phyloP scores from a whole-genome alignment of 2,113 vertebrate species.

The Myocastor coypus region DNA sequence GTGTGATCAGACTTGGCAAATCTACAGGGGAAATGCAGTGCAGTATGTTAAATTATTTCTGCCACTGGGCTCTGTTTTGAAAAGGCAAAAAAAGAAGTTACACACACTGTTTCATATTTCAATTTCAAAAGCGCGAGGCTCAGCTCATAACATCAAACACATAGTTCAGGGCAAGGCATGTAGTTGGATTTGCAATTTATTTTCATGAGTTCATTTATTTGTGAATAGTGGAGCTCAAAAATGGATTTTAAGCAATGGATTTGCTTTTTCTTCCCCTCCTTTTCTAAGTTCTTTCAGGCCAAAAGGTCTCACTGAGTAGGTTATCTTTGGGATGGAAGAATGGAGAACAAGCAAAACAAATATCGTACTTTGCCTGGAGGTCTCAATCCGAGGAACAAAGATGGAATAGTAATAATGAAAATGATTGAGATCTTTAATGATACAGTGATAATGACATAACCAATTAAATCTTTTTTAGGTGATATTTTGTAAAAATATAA shows the following conservation, averaged over 20 bases:
- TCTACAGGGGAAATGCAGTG: slow-evolving; percentile 17
- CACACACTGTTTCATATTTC: slow-evolving; percentile 65
- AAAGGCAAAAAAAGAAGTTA: slow-evolving; percentile 56
- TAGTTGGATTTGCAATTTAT: slow-evolving; percentile 59
- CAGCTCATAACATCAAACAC: slow-evolving; percentile 44
- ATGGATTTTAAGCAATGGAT: slow-evolving; percentile 53
- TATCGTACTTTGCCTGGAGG: neutral
- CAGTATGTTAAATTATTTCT: slow-evolving; percentile 65
- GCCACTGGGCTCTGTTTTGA: slow-evolving; percentile 56
- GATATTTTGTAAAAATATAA: neutral
- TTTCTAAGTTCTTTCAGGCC: neutral
- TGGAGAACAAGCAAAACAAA: neutral
- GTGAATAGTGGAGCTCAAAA: slow-evolving; percentile 35
- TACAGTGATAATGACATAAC: neutral
- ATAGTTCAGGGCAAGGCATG: slow-evolving; percentile 46
- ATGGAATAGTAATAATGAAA: neutral
- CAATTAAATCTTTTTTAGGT: neutral
- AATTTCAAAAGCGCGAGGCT: slow-evolving; percentile 46
- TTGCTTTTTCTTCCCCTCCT: neutral
- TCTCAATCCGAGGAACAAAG: slow-evolving; percentile 19
- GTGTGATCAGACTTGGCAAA: slow-evolving; percentile 50
- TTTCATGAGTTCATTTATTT: slow-evolving; percentile 62
- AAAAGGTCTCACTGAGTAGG: slow-evolving; percentile 44
- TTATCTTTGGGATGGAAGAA: slow-evolving; percentile 39
- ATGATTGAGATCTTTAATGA: neutral